Conservation (phyloP, 2,113 vertebrate species). For the Euleptes europaea region DNA sequence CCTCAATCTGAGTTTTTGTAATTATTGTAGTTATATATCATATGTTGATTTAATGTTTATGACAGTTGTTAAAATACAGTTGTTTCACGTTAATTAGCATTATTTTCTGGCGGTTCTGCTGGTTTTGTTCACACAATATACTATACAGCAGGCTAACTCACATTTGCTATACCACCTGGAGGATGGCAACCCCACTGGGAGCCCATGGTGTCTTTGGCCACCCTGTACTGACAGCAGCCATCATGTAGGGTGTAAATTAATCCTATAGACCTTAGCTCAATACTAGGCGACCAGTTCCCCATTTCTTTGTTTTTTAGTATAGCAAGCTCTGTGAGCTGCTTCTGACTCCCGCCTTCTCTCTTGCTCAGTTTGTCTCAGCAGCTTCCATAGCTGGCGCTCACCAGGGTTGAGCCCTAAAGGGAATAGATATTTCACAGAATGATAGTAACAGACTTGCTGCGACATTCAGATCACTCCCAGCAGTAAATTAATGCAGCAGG, state of each 20-base stretch:
- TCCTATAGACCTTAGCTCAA: not conserved
- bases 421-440: not conserved
- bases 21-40: too few species aligned
- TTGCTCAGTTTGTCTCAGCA: not conserved
- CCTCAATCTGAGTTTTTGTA: too few species aligned
- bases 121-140: too few species aligned
- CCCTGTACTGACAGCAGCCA: not conserved
- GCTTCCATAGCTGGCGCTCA: not conserved
- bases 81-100: too few species aligned
- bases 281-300: not conserved
- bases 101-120: too few species aligned
- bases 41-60: too few species aligned
- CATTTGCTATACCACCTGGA: too few species aligned
- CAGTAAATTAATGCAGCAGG: not conserved
- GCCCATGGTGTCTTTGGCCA: too few species aligned
- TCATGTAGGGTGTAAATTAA: not conserved
- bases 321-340: not conserved
- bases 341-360: not conserved
- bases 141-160: too few species aligned
- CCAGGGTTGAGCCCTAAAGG: not conserved
- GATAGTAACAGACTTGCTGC: not conserved
- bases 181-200: too few species aligned
- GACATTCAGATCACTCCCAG: constrained; percentile 10
- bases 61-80: too few species aligned
- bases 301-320: not conserved